Conservation (phyloP, 1,140 invertebrate species). For the Diorhabda sublineata region DNA sequence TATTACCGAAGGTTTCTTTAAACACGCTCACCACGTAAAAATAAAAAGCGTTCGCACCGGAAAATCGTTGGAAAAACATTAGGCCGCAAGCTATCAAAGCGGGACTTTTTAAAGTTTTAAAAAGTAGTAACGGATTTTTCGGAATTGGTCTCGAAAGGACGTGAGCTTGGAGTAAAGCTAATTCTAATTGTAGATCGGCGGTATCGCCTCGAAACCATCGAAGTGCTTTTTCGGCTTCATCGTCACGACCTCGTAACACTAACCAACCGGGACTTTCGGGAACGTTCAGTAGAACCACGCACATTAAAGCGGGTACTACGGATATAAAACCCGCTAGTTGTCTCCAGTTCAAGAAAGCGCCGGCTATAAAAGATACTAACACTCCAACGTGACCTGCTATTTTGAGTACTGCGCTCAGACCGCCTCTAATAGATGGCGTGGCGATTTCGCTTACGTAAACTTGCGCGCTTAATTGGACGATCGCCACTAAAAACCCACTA, state of each 20-base stretch:
- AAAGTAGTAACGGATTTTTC: conserved; percentile 30
- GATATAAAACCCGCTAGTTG: conserved; percentile 73
- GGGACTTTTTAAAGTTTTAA: conserved; percentile 51
- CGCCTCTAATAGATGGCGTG: conserved; percentile 76
- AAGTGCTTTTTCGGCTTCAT: conserved; percentile 71
- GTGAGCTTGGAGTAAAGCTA: conserved; percentile 63
- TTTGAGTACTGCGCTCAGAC: conserved; percentile 79
- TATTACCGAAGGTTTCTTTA: conserved; percentile 68
- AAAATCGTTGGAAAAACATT: conserved; percentile 82
- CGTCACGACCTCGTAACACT: conserved; percentile 66
- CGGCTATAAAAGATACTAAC: conserved; percentile 73
- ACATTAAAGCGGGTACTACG: conserved; percentile 65
- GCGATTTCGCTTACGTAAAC: conserved; percentile 89
- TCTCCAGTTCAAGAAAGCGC: conserved; percentile 76
- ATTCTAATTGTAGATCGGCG: conserved; percentile 67
- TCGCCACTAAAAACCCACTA: conserved; percentile 74
- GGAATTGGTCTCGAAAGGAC: conserved; percentile 52
- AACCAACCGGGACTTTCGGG: conserved; percentile 82
- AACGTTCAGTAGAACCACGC: conserved; percentile 65
- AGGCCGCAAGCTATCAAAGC: conserved; percentile 75
- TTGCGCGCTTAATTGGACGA: conserved; percentile 75
- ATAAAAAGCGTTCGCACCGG: conserved; percentile 76
- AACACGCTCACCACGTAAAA: conserved; percentile 80
- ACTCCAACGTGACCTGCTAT: conserved; percentile 81
- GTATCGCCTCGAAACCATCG: conserved; percentile 71